Percentiles rank a stretch among this genome's conserved stretches.
Evolutionary conservation across 2,797 vertebrate species (phyloP).

Genomic region (Takifugu ocellatus): DNA sequence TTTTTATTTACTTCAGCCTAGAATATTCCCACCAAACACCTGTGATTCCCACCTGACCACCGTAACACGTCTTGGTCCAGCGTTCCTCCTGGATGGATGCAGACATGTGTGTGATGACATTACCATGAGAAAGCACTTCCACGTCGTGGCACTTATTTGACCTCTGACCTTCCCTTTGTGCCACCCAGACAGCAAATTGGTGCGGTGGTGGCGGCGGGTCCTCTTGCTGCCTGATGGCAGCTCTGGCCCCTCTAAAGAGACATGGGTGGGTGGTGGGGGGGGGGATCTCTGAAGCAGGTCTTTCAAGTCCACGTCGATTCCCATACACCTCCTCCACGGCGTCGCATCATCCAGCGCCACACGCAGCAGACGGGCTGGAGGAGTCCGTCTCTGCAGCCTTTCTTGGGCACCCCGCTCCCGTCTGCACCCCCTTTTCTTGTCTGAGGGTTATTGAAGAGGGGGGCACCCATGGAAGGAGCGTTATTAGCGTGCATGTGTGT

Average conservation of each 20-base stretch:
- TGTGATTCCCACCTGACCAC: too few relatives aligned
- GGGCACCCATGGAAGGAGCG: constrained; percentile 62
- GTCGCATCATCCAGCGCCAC: constrained; percentile 42
- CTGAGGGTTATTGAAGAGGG: constrained; percentile 78
- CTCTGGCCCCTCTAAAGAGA: constrained; percentile 7
- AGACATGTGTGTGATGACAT: constrained; percentile 67
- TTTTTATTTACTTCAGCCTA: too few relatives aligned
- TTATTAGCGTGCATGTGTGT: constrained; percentile 48
- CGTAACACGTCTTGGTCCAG: too few relatives aligned
- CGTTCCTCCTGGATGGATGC: constrained; percentile 26
- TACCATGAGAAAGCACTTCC: constrained; percentile 84
- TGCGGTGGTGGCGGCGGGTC: constrained; percentile 56
- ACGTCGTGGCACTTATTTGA: constrained; percentile 83
- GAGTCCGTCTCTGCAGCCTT: constrained; percentile 67
- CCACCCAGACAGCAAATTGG: constrained; percentile 83
- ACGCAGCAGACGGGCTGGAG: constrained; percentile 75
- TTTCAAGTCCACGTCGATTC: constrained; percentile 70
- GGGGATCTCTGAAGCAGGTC: constrained; percentile 59
- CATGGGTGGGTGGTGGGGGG: constrained; percentile 11
- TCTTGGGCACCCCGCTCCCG: constrained; percentile 60
- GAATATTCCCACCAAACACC: too few relatives aligned
- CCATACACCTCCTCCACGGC: constrained; percentile 38
- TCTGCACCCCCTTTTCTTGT: constrained; percentile 68
- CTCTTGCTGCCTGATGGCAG: constrained; percentile 20
- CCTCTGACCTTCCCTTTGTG: constrained; percentile 81